These are phyloP conservation scores for Microctonus brassicae DNA, from an alignment of 2,888 invertebrate species.

Conservation along the genomic window DNA sequence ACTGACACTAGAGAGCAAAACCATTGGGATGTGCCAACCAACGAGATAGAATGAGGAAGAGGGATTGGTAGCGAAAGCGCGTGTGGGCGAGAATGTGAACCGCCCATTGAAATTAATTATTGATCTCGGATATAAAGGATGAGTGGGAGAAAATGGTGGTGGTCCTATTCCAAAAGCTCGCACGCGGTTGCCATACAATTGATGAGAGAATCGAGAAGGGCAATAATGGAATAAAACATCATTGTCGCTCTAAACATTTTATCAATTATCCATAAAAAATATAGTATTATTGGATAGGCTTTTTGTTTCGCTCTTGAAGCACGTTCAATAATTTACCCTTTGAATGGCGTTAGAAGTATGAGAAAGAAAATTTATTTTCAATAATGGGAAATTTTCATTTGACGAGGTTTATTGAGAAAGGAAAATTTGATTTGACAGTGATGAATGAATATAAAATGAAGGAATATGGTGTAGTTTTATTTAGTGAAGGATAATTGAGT, in stretches of 20 bases:
- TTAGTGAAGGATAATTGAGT: conserved; percentile 28
- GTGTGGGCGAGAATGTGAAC: neutral
- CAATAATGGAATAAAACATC: neutral
- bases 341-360: neutral
- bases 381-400: neutral
- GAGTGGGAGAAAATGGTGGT: neutral
- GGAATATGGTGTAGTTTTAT: neutral
- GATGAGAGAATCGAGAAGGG: neutral
- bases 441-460: neutral
- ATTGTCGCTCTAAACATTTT: neutral
- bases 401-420: neutral
- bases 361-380: neutral
- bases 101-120: conserved; percentile 66
- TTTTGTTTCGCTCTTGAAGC: neutral
- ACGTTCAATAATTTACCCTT: neutral
- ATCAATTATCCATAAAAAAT: neutral
- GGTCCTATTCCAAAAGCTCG: neutral
- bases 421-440: neutral
- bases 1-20: conserved; percentile 18
- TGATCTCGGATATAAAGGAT: conserved; percentile 65
- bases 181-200: neutral
- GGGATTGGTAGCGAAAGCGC: conserved; percentile 32
- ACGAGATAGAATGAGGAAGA: conserved; percentile 31
- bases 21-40: conserved; percentile 22
- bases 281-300: neutral